phyloP scores from a whole-genome alignment of 2,797 vertebrate species.

The Darevskia nairensis region DNA sequence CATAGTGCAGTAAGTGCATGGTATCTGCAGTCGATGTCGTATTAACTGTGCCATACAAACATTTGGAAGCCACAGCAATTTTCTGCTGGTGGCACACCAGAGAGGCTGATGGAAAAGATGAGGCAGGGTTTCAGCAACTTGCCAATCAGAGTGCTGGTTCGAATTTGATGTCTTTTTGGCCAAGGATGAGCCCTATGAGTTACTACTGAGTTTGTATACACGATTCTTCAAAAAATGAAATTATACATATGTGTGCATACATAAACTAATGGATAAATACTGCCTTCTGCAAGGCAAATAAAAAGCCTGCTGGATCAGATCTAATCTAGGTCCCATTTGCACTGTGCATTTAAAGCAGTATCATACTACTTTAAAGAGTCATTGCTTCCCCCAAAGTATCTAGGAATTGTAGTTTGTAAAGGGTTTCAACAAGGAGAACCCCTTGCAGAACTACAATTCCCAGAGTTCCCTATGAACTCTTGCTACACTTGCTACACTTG shows the following conservation, averaged over 20 bases:
- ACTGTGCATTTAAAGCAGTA: too few relatives aligned
- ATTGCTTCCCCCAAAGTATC: too few relatives aligned
- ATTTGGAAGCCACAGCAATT: background rate
- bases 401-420: too few relatives aligned
- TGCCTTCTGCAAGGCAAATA: background rate
- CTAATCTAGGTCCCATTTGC: too few relatives aligned
- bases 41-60: background rate
- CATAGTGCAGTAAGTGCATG: too few relatives aligned
- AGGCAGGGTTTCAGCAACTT: conserved; percentile 2
- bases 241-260: background rate
- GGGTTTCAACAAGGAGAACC: too few relatives aligned
- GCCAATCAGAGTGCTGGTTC: background rate
- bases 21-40: background rate
- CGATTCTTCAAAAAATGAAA: background rate
- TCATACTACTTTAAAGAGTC: too few relatives aligned
- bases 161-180: background rate
- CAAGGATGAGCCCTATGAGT: background rate
- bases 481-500: too few relatives aligned
- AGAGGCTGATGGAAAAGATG: background rate
- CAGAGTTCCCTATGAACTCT: too few relatives aligned
- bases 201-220: background rate
- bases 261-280: background rate
- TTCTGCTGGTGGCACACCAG: background rate
- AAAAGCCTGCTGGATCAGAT: background rate
- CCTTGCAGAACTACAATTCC: too few relatives aligned